Evolutionary conservation across 2,888 invertebrate species (phyloP), one percentile per base, ranked within the genome.

Genomic region (Pardosa pseudoannulata): DNA sequence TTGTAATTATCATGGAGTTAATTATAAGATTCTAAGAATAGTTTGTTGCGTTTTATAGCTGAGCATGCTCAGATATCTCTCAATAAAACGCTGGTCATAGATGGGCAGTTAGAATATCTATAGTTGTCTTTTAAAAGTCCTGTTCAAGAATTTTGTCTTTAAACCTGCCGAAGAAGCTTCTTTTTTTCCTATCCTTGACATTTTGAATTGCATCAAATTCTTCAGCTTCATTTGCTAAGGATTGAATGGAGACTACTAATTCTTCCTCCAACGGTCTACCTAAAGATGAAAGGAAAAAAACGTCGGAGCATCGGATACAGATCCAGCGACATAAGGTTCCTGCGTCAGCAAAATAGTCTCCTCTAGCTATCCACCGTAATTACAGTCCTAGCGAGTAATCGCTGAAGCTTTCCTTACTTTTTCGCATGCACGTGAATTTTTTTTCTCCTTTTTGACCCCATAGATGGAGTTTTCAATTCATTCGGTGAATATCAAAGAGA

Each of bases 381-480:
- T 79, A 79, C 79, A 70, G 19, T 56, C 62, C 27, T 50, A 46
- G 16, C 50, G 32, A 68, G 50, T 76, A 68, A 68, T 50, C 56
- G 27, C 36, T 5, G 32, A 36, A 36, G 31, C 32, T 76, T 68
- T 76, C 29, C 31, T 23, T 67, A 19, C 76, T 76, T 76, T 75
- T 75, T 41, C 31, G n/a, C 32, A 50, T 76, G 32, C 32, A 50
- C 32, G 23, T 46, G 9, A 50, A 3, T 29, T 19, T 46, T 46
- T 31, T 31, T 29, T 31, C 50, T 50, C 31, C 23, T 39, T 41
- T 65, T 16, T 16, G 32, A 50, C 68, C 16, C 7, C 27, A 28
- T 65, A 39, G 31, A 50, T 76, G 46, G 32, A 50, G 27, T 56
- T 50, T 23, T n/a, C 28, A 19, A 50, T 76, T 50, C 50, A 68